Evolutionary conservation across 2,797 vertebrate species (phyloP), one percentile per base, ranked within the genome.

Genomic region (Heliangelus exortis): DNA sequence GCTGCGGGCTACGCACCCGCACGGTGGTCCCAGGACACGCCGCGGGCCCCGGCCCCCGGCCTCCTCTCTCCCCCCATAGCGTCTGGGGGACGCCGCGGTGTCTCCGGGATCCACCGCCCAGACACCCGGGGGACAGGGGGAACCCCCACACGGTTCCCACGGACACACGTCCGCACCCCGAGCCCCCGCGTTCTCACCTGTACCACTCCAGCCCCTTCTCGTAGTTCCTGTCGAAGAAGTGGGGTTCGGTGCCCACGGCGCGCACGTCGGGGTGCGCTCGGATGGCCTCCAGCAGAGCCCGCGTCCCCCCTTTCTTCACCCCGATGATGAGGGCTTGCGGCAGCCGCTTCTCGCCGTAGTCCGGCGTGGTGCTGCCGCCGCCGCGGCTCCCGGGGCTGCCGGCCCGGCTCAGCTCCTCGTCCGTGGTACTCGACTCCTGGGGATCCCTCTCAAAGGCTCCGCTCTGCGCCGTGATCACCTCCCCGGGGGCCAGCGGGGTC

Each of bases 211-310:
- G 97, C 74, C 99, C 99, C 93, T 98, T 98, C 74, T 99, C 98
- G 97, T 99, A 99, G 98, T 99, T 98, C 97, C 99, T 98, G 97
- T 99, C 99, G 98, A 99, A 99, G 98, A 99, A 99, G 97, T 99
- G 99, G 18, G 99, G 99, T 97, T 99, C 99, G 25, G 99, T 99
- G 12, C 99, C 99, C 75, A 99, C 99, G 16, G 99, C 99, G 94
- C 99, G 98, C 93, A 99, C 99, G 97, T 99, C 99, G 80, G 99
- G 99, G 94, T 99, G 99, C 48, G 99, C 99, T 87, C 99, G 98
- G 92, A 99, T 98, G 36, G 99, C 99, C 97, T 99, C 99, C 69
- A 99, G 98, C 95, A 99, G 98, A 87, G 99, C 99, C 90, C 99
- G 97, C 59, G 99, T 99, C 4, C 99, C 99, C 53, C 99, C 99